Evolutionary conservation across 2,797 vertebrate species (phyloP), one percentile per base, ranked within the genome.

Genomic region (Alauda arvensis): DNA sequence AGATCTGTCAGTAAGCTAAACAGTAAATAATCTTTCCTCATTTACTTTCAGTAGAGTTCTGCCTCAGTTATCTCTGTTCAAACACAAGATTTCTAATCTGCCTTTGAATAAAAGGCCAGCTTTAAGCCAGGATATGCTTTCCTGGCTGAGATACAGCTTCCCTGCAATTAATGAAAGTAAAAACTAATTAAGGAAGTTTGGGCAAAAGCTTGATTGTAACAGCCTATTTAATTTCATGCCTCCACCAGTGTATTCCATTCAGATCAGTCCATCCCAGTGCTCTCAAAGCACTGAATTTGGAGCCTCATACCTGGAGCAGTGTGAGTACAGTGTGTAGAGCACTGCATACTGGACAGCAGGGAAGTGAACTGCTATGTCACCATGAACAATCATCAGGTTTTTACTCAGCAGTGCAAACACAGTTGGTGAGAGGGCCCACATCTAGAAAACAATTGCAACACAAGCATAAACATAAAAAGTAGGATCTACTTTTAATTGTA

Each of bases 401-500:
- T 99, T 98, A 97, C 98, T 99, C 85, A 99, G 98, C 87, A 99
- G 97, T 49, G 99, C 98, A 92, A 99, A 99, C 69, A 99, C 98
- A 1, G 99, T 99, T 1, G 99, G 99, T 21, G 99, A 99, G 76
- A 99, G 96, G 2, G 99, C 99, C 99, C 99, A 99, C 99, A 99
- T 99, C 99, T 99, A 90, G 66, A 77, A 96, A 57, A 49, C 40
- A 96, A 87, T 59, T 18, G 29, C 34, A 85, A 85, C 23, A 66
- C 57, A 87, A 91, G 26, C 63, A 81, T 34, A 89, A 77, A 67
- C 34, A 28, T 18, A 18, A 75, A 25, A 59, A 75, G 34, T 2
- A 83, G 14, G 4, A 66, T 34, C 37, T 49, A 23, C 19, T 83
- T 86, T 55, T 31, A 84, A 67, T 14, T 6, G 3, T 10, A 18